Conservation (phyloP, 2,888 invertebrate genomes). For the Apantesis nais region DNA sequence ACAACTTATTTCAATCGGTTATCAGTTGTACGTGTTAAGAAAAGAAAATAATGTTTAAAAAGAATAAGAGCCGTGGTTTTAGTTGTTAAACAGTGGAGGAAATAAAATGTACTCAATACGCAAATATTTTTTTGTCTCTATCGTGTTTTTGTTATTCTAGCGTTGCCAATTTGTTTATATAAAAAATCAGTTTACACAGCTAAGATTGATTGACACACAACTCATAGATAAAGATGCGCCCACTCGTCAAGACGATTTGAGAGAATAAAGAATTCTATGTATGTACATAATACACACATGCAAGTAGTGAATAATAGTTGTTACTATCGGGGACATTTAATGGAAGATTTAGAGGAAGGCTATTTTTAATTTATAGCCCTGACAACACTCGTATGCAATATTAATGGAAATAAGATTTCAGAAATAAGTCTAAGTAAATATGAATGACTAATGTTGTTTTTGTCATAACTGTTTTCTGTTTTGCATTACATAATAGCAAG, state of each 20-base stretch:
- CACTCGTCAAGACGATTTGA: neutral
- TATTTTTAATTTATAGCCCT: neutral
- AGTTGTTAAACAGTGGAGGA: neutral
- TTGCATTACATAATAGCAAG: constrained; percentile 6
- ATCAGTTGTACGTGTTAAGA: neutral
- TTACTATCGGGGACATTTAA: neutral
- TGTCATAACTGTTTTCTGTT: constrained; percentile 6
- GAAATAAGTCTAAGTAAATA: neutral
- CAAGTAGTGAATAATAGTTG: neutral
- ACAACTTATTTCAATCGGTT: neutral
- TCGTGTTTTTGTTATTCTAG: neutral
- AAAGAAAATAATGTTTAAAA: neutral
- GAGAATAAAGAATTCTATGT: neutral
- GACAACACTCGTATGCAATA: neutral
- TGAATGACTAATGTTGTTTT: neutral
- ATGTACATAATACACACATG: neutral
- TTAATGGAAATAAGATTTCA: neutral
- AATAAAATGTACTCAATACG: neutral
- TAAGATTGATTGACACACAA: neutral
- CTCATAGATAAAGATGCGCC: neutral
- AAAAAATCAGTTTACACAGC: neutral
- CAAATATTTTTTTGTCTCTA: neutral
- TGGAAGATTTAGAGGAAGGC: neutral
- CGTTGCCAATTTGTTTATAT: neutral
- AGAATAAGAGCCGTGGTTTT: neutral